A percentile compares a stretch with the other conserved stretches of the same genome.
phyloP scores from a whole-genome alignment of 2,888 invertebrate genomes.

The Dromius quadrimaculatus region DNA sequence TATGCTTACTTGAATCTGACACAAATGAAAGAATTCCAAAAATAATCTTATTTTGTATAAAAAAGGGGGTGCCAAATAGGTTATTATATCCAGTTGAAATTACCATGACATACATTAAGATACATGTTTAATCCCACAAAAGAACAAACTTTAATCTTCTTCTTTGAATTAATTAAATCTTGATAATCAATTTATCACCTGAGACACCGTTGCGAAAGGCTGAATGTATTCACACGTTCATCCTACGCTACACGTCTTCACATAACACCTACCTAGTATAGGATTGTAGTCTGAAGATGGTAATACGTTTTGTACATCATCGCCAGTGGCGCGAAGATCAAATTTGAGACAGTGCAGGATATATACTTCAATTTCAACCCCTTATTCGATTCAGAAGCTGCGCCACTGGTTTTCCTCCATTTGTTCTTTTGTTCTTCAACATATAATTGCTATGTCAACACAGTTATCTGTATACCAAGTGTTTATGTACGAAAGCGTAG shows the following conservation, averaged over 20 bases:
- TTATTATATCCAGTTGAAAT: too few relatives aligned
- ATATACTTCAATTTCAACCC: too few relatives aligned
- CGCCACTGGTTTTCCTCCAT: too few relatives aligned
- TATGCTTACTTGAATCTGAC: too few relatives aligned
- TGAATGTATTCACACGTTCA: constrained; percentile 9
- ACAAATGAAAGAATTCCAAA: too few relatives aligned
- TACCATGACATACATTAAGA: too few relatives aligned
- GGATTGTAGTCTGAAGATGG: constrained; percentile 8
- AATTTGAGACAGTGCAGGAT: too few relatives aligned
- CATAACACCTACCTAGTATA: constrained; percentile 14
- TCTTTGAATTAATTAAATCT: constrained; percentile 34
- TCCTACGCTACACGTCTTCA: background rate
- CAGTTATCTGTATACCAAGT: constrained; percentile 43
- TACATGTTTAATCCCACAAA: background rate
- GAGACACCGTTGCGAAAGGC: constrained; percentile 16
- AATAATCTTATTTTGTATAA: too few relatives aligned
- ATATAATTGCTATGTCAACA: constrained; percentile 51
- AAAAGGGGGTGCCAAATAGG: too few relatives aligned
- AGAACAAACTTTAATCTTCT: constrained; percentile 9
- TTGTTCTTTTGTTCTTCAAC: constrained; percentile 40
- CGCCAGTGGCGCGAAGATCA: too few relatives aligned
- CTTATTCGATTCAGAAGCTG: too few relatives aligned
- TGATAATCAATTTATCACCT: constrained; percentile 38
- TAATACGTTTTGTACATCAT: constrained; percentile 49
- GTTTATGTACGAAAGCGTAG: background rate